Evolutionary conservation across 2,888 invertebrate genomes (phyloP).

Genomic region (Limnephilus marmoratus): DNA sequence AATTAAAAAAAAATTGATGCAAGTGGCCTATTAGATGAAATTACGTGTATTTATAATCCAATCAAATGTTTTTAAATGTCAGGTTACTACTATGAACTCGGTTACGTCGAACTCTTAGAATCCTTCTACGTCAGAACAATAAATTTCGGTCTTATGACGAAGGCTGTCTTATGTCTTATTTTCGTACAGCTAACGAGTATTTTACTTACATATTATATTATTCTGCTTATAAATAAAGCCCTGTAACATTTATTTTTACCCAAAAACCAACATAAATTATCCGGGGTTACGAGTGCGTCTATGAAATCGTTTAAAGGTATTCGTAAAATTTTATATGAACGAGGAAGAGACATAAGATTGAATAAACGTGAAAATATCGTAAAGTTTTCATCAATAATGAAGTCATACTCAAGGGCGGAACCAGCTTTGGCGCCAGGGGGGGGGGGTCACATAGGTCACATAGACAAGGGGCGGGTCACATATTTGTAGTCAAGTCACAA

Average conservation of each 20-base stretch:
- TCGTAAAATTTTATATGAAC: too few species aligned
- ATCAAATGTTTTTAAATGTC: not conserved
- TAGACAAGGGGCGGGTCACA: too few species aligned
- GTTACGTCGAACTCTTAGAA: not conserved
- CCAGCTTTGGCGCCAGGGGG: too few species aligned
- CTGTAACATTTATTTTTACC: not conserved
- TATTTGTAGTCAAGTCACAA: too few species aligned
- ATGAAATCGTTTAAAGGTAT: not conserved
- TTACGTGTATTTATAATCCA: not conserved
- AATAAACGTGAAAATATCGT: too few species aligned
- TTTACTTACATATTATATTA: not conserved
- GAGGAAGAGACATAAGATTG: not conserved
- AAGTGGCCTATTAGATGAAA: too few species aligned
- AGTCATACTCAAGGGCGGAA: too few species aligned
- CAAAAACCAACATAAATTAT: not conserved
- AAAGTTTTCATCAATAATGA: too few species aligned
- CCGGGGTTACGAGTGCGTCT: not conserved
- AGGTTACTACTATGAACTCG: not conserved
- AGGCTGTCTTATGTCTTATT: not conserved
- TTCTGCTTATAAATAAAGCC: not conserved
- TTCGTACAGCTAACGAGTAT: not conserved
- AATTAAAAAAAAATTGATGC: too few species aligned
- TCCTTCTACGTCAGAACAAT: not conserved
- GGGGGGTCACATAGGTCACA: too few species aligned
- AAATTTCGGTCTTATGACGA: not conserved